A percentile compares a stretch with the other conserved stretches of the same genome.
These are phyloP conservation scores for Conistra vaccinii DNA, from an alignment of 2,888 invertebrate genomes.

Conservation along the genomic window DNA sequence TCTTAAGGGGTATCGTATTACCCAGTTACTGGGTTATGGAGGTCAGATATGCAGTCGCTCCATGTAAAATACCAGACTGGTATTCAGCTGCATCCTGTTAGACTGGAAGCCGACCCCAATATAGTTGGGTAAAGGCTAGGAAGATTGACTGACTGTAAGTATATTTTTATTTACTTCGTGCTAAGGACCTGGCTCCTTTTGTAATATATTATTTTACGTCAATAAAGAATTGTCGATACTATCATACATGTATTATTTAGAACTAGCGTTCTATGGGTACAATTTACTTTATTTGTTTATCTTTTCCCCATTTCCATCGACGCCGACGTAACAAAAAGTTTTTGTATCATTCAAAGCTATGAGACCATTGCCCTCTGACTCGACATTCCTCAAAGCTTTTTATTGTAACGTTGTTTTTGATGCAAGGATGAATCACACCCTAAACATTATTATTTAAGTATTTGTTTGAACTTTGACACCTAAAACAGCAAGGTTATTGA, in stretches of 20 bases:
- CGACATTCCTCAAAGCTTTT: neutral
- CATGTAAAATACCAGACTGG: too few species aligned
- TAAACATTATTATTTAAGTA: neutral
- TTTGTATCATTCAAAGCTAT: neutral
- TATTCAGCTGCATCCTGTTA: too few species aligned
- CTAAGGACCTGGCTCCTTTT: neutral
- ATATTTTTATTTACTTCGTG: too few species aligned
- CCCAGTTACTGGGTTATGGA: too few species aligned
- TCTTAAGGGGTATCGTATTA: too few species aligned
- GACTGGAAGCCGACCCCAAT: too few species aligned
- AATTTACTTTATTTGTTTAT: neutral
- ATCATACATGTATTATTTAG: too few species aligned
- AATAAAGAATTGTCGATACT: neutral
- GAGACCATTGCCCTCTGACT: slow-evolving; percentile 18
- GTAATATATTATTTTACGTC: neutral
- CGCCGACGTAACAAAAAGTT: neutral
- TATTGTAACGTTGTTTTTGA: neutral
- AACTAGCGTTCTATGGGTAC: too few species aligned
- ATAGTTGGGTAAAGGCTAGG: too few species aligned
- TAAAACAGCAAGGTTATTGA: slow-evolving; percentile 1
- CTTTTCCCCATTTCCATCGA: too few species aligned
- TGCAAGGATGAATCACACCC: slow-evolving; percentile 5
- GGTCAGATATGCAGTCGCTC: too few species aligned
- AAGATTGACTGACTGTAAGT: too few species aligned
- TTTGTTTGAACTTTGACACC: slow-evolving; percentile 23